Evolutionary conservation across 2,113 vertebrate genomes (phyloP).

Genomic region (Empidonax traillii): DNA sequence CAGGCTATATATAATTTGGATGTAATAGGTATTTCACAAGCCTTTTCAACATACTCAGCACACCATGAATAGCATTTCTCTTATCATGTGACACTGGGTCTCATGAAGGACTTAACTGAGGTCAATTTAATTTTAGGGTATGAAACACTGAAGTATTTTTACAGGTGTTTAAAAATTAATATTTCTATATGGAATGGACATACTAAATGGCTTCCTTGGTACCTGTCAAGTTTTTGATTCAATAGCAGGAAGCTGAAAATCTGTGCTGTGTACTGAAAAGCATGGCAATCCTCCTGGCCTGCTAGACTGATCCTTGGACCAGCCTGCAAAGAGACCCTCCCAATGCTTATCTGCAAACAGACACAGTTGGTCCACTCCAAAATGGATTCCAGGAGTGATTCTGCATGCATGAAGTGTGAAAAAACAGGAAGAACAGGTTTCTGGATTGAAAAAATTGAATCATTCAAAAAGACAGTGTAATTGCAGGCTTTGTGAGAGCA

Average conservation of each 20-base stretch:
- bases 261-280: neutral
- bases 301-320: neutral
- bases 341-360: neutral
- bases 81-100: neutral
- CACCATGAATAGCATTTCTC: neutral
- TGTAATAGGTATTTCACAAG: neutral
- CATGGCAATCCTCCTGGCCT: neutral
- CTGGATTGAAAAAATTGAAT: constrained; percentile 11
- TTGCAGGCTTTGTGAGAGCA: neutral
- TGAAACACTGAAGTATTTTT: neutral
- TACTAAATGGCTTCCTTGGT: neutral
- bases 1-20: neutral
- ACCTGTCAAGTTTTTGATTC: neutral
- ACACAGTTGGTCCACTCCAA: neutral
- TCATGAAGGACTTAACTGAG: neutral
- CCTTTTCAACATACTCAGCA: neutral
- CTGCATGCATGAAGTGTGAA: neutral
- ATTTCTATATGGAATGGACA: neutral
- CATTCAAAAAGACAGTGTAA: neutral
- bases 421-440: neutral
- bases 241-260: neutral
- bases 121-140: neutral
- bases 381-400: neutral
- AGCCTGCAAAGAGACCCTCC: neutral
- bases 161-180: neutral